Percentiles rank a stretch among this genome's conserved stretches.
Conservation (phyloP, 1,140 invertebrate genomes). For the Dreissena polymorpha region DNA sequence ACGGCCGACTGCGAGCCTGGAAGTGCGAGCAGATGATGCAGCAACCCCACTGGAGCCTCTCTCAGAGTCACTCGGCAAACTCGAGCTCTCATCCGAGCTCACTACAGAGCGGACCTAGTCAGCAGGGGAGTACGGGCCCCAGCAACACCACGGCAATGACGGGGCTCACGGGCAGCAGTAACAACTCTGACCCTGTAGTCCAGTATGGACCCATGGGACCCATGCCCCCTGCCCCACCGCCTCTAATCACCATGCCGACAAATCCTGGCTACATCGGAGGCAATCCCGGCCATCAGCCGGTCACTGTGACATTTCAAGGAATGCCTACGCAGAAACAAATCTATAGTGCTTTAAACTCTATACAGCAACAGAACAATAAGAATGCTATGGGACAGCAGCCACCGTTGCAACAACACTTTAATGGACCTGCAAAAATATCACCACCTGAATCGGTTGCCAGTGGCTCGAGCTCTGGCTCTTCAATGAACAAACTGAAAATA, state of each 20-base stretch:
- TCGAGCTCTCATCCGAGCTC: constrained; percentile 77
- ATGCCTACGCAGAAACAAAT: constrained; percentile 54
- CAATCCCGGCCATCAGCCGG: constrained; percentile 50
- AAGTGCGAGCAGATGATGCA: constrained; percentile 72
- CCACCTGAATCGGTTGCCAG: constrained; percentile 61
- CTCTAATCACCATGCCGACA: constrained; percentile 45
- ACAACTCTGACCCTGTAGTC: constrained; percentile 64
- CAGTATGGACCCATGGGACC: constrained; percentile 20
- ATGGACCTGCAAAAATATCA: constrained; percentile 70
- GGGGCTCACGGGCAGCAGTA: constrained; percentile 75
- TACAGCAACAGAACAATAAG: constrained; percentile 50
- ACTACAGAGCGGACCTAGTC: constrained; percentile 79
- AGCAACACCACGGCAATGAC: constrained; percentile 83
- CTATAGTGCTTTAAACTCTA: constrained; percentile 56
- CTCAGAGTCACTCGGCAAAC: constrained; percentile 77
- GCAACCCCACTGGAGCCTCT: constrained; percentile 75
- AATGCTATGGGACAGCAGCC: constrained; percentile 49
- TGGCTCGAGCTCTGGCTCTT: constrained; percentile 53
- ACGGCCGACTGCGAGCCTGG: constrained; percentile 87
- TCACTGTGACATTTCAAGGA: constrained; percentile 58
- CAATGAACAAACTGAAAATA: constrained; percentile 37
- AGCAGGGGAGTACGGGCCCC: constrained; percentile 82
- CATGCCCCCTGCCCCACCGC: constrained; percentile 49
- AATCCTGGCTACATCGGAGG: constrained; percentile 23
- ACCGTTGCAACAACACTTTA: constrained; percentile 51